Conservation (phyloP, 2,888 invertebrate genomes). For the Diloba caeruleocephala region DNA sequence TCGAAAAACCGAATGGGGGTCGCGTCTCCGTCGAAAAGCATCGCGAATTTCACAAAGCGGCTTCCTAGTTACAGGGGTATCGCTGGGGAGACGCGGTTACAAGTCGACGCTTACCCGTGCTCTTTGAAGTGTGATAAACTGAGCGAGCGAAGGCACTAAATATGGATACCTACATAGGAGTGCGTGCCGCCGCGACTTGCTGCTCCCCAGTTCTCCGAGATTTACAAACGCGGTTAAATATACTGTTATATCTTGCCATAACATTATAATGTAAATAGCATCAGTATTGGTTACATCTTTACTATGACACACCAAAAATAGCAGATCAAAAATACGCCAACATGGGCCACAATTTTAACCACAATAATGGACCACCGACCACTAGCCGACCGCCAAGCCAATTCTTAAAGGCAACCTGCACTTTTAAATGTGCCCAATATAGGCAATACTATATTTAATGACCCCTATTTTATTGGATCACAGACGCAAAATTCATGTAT, state of each 20-base stretch:
- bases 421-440: neutral
- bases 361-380: no score
- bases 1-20: constrained; percentile 86
- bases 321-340: no score
- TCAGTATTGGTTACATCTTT: constrained; percentile 30
- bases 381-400: no score
- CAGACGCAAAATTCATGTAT: no score
- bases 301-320: no score
- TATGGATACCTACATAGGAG: constrained; percentile 73
- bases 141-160: constrained; percentile 74
- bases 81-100: constrained; percentile 79
- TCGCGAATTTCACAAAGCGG: constrained; percentile 85
- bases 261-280: constrained; percentile 52
- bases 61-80: constrained; percentile 80
- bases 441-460: neutral
- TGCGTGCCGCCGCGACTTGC: constrained; percentile 68
- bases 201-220: constrained; percentile 66
- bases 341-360: no score
- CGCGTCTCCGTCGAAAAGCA: constrained; percentile 78
- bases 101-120: constrained; percentile 77
- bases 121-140: constrained; percentile 87
- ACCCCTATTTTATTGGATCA: no score
- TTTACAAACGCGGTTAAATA: constrained; percentile 71
- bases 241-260: constrained; percentile 58
- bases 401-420: neutral